These are phyloP conservation scores for Tichodroma muraria DNA, from an alignment of 2,113 vertebrate genomes.

Conservation along the genomic window DNA sequence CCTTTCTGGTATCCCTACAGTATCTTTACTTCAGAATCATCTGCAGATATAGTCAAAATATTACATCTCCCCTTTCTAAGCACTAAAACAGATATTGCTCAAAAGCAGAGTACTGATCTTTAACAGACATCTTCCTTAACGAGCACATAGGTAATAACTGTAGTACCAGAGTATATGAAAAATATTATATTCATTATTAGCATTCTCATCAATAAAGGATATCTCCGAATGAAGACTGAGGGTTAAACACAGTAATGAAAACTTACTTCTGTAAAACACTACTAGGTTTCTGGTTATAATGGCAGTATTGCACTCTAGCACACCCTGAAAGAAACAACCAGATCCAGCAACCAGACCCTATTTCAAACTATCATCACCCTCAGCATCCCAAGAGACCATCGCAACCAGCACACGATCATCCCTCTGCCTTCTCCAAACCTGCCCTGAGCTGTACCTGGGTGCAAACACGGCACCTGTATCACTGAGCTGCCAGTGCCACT, in stretches of 20 bases:
- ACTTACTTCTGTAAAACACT: not conserved
- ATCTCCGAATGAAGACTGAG: not conserved
- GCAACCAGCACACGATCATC: fast-evolving
- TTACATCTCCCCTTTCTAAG: not conserved
- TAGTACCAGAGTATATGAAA: not conserved
- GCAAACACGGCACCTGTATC: not conserved
- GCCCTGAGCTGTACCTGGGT: not conserved
- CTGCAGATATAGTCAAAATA: not conserved
- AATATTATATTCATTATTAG: not conserved
- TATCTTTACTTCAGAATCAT: not conserved
- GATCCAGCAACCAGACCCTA: not conserved
- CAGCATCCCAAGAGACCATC: fast-evolving
- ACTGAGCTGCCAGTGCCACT: not conserved
- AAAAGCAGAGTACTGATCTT: not conserved
- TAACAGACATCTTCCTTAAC: not conserved
- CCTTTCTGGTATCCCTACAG: not conserved
- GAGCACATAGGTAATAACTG: not conserved
- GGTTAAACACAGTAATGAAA: not conserved
- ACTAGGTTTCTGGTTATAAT: not conserved
- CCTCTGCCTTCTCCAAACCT: not conserved
- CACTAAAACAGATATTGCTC: not conserved
- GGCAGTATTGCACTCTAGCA: not conserved
- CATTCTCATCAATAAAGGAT: not conserved
- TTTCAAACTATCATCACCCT: not conserved
- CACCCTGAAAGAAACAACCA: not conserved